A percentile compares a stretch with the other conserved stretches of the same genome.
Conservation (phyloP, 2,113 vertebrate genomes). For the Myotis lucifugus region DNA sequence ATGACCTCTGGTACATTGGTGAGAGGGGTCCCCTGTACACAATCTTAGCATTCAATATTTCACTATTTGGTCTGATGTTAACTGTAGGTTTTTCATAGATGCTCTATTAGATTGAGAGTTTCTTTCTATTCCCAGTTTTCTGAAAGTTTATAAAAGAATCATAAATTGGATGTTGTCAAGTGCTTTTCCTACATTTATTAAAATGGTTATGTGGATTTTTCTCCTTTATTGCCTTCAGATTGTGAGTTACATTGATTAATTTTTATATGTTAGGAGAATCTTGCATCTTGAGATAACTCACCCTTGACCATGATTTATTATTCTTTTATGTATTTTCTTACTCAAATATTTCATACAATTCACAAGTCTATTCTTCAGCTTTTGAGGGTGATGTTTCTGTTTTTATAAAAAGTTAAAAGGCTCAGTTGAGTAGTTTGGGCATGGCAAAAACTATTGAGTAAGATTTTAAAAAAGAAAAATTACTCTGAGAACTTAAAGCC, state of each 20-base stretch:
- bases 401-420: not conserved
- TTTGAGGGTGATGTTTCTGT: not conserved
- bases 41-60: not conserved
- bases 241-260: not conserved
- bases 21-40: not conserved
- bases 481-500: not conserved
- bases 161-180: not conserved
- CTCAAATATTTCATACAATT: constrained; percentile 1
- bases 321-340: not conserved
- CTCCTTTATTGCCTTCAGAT: not conserved
- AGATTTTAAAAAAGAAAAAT: not conserved
- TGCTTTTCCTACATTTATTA: not conserved
- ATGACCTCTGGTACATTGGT: not conserved
- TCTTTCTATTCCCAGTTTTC: not conserved
- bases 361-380: not conserved
- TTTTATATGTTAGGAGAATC: not conserved
- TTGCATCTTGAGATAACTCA: not conserved
- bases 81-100: not conserved
- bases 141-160: not conserved
- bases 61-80: not conserved
- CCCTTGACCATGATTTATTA: not conserved
- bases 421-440: not conserved
- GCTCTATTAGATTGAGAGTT: not conserved
- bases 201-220: not conserved
- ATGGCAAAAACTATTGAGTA: not conserved